A percentile compares a stretch with the other conserved stretches of the same genome.
Evolutionary conservation across 2,888 invertebrate species (phyloP).

Genomic region (Philaethria dido): DNA sequence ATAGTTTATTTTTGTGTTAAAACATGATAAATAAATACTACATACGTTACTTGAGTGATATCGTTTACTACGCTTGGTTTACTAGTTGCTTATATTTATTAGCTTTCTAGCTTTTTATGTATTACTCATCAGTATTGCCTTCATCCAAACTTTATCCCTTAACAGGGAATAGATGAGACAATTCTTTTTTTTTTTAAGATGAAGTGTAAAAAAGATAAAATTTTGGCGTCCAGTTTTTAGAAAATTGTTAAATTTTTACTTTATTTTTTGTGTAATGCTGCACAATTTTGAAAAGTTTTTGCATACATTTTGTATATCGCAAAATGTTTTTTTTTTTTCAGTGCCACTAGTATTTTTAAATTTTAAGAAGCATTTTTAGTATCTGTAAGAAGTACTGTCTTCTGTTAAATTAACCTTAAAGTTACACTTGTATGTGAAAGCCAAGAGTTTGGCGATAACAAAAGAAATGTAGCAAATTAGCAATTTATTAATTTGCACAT

Average conservation of each 20-base stretch:
- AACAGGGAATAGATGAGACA: constrained; percentile 30
- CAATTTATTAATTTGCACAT: constrained; percentile 69
- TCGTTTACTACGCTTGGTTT: constrained; percentile 53
- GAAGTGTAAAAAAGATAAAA: constrained; percentile 27
- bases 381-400: constrained; percentile 61
- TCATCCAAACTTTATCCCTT: constrained; percentile 29
- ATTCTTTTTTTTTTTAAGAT: constrained; percentile 28
- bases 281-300: constrained; percentile 62
- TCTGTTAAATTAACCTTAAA: constrained; percentile 57
- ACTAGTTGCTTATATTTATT: constrained; percentile 54
- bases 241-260: constrained; percentile 30
- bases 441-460: constrained; percentile 51
- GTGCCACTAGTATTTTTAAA: constrained; percentile 68
- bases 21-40: constrained; percentile 49
- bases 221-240: constrained; percentile 37
- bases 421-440: constrained; percentile 52
- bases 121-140: constrained; percentile 44
- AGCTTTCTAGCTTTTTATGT: constrained; percentile 48
- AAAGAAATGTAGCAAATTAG: constrained; percentile 47
- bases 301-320: constrained; percentile 40
- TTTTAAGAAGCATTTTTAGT: constrained; percentile 73
- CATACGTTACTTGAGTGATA: constrained; percentile 64
- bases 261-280: constrained; percentile 61
- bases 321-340: constrained; percentile 44
- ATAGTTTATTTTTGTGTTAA: constrained; percentile 80